Evolutionary conservation across 2,797 vertebrate genomes (phyloP), one percentile per base, ranked within the genome.

Genomic region (Neosilurus hyrtlii): DNA sequence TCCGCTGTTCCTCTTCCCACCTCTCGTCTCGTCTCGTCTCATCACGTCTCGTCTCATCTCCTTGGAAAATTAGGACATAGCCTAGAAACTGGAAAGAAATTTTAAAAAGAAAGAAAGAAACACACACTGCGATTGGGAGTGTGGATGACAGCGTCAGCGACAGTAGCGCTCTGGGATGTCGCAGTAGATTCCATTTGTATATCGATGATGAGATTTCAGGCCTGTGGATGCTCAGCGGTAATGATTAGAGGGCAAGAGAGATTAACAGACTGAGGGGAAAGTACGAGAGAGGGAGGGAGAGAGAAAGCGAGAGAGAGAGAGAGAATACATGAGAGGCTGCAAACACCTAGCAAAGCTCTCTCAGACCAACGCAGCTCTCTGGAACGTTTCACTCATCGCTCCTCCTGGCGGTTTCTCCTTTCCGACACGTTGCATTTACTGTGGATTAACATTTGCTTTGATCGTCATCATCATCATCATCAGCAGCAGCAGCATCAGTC

Each of bases 241-340:
- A 43, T 6, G 37, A 43, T 43, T 43, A 43, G 12, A 16, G 56
- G 37, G 37, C 37, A 6, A 43, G 37, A 43, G 37, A 43, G 37
- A 43, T 43, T 43, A 2, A 43, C 37, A 43, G 37, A 43, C 26
- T 35, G 18, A 37, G 54, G 22, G 4, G 26, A 74, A 26, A 74
- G n/a, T 10, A 3, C 1, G 51, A 18, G 24, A 52, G 72, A 9
- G 30, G 54, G n/a, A 95, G 95, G 1, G 76, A 43, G 61, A 86
- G 66, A 92, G 91, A 91, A 89, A 93, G 93, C 90, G 88, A 91
- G 92, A 35, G 12, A 61, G 79, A 51, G 72, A 81, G 78, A 79
- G 43, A 81, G 52, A 26, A 37, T 3, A 59, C 73, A 22, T 68
- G n/a, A 75, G 56, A 59, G 65, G 70, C 61, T 79, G 80, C 14